phyloP scores from a whole-genome alignment of 92 coral and sea anemone genomes.

The Zoanthus gigantus region DNA sequence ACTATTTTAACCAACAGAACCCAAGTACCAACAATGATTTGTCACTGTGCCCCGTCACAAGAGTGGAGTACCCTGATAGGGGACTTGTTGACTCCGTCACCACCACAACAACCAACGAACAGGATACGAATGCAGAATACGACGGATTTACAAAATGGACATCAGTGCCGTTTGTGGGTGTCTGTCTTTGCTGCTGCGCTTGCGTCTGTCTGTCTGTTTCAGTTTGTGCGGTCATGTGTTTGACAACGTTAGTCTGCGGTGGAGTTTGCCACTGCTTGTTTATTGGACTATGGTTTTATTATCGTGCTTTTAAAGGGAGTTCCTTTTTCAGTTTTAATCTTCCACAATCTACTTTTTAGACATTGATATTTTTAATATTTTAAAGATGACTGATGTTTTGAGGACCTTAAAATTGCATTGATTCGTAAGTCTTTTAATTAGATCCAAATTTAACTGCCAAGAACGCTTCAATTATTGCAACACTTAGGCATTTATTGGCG shows the following conservation, averaged over 20 bases:
- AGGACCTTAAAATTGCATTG: too few species aligned
- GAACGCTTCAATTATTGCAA: too few species aligned
- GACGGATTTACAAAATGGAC: constrained; percentile 13
- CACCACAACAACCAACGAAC: background rate
- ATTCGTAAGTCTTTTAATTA: too few species aligned
- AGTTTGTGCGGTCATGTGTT: constrained; percentile 35
- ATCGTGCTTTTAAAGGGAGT: background rate
- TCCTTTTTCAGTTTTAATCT: background rate
- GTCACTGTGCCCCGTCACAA: background rate
- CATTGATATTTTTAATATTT: too few species aligned
- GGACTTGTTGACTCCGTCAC: background rate
- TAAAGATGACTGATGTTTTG: too few species aligned
- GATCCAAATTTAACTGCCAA: too few species aligned
- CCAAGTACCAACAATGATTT: background rate
- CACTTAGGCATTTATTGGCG: too few species aligned
- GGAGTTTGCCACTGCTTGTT: constrained; percentile 41
- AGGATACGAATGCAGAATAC: background rate
- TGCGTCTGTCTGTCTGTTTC: constrained; percentile 44
- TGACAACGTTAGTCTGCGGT: constrained; percentile 27
- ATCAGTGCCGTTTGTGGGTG: constrained; percentile 15
- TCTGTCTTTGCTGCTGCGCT: constrained; percentile 36
- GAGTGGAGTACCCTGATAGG: background rate
- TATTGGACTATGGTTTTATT: constrained; percentile 18
- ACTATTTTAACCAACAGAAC: background rate
- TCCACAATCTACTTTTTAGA: background rate